Evolutionary conservation across 2,797 vertebrate genomes (phyloP).

Genomic region (Enteromius afrohamiltoni): DNA sequence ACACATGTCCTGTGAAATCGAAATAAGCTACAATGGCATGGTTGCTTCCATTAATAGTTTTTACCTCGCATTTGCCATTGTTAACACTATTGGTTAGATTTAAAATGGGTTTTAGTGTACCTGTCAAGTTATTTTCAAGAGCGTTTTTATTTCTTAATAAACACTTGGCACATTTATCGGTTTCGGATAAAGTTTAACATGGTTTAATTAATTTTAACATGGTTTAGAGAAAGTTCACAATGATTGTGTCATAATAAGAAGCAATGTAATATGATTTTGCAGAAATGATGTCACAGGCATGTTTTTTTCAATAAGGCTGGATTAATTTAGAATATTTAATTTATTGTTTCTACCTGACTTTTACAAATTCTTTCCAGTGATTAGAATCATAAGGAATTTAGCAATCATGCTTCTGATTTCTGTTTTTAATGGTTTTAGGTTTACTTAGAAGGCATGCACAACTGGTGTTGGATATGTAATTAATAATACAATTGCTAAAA

Average conservation of each 20-base stretch:
- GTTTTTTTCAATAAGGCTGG: neutral
- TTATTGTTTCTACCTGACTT: neutral
- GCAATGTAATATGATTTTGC: neutral
- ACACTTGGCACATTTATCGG: neutral
- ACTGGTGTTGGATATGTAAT: neutral
- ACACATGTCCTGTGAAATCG: neutral
- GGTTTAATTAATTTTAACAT: too few relatives aligned
- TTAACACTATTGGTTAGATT: neutral
- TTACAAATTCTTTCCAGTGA: neutral
- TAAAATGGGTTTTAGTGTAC: neutral
- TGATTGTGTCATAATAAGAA: neutral
- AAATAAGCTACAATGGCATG: neutral
- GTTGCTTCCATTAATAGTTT: neutral
- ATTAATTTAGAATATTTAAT: neutral
- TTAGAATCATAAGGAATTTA: neutral
- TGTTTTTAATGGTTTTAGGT: neutral
- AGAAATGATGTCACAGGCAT: neutral
- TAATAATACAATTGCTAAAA: neutral
- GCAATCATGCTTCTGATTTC: neutral
- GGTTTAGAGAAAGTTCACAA: neutral
- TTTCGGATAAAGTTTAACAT: neutral
- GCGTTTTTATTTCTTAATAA: neutral
- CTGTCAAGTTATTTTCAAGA: neutral
- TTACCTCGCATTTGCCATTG: neutral
- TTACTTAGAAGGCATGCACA: neutral